Conservation (phyloP, 2,888 invertebrate species). For the Euzetes globulus region DNA sequence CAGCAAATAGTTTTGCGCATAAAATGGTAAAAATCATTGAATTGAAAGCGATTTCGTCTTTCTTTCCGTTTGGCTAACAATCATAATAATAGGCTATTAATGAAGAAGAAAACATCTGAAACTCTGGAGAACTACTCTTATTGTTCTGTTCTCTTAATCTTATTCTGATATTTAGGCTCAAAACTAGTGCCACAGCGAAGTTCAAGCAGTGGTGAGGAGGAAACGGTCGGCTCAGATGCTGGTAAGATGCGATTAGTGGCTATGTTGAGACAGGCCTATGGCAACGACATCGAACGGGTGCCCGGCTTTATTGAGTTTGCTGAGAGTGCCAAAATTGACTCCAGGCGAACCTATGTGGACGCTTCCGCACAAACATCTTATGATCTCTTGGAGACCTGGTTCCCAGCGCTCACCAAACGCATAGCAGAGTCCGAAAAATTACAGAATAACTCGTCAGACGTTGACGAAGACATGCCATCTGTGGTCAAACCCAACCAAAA, state of each 20-base stretch:
- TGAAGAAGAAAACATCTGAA: background rate
- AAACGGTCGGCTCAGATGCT: conserved; percentile 15
- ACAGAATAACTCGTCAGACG: background rate
- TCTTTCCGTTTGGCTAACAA: background rate
- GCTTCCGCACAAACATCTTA: conserved; percentile 40
- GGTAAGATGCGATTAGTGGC: conserved; percentile 36
- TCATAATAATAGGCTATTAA: background rate
- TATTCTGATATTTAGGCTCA: conserved; percentile 5
- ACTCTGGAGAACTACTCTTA: background rate
- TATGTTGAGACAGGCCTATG: conserved; percentile 38
- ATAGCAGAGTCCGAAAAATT: conserved; percentile 18
- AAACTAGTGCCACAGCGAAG: conserved; percentile 32
- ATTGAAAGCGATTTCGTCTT: too few relatives aligned
- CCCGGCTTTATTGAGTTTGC: conserved; percentile 35
- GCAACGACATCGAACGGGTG: conserved; percentile 37
- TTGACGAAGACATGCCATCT: conserved; percentile 4
- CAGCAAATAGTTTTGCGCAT: too few relatives aligned
- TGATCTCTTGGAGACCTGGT: conserved; percentile 40
- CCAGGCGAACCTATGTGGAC: conserved; percentile 32
- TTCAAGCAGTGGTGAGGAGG: conserved; percentile 39
- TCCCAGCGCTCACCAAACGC: conserved; percentile 38
- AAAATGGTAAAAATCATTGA: too few relatives aligned
- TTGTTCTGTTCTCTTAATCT: background rate
- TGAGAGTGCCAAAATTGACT: conserved; percentile 7
- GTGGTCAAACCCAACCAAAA: background rate